Evolutionary conservation across 2,113 vertebrate genomes (phyloP).

Genomic region (Brachyistius frenatus): DNA sequence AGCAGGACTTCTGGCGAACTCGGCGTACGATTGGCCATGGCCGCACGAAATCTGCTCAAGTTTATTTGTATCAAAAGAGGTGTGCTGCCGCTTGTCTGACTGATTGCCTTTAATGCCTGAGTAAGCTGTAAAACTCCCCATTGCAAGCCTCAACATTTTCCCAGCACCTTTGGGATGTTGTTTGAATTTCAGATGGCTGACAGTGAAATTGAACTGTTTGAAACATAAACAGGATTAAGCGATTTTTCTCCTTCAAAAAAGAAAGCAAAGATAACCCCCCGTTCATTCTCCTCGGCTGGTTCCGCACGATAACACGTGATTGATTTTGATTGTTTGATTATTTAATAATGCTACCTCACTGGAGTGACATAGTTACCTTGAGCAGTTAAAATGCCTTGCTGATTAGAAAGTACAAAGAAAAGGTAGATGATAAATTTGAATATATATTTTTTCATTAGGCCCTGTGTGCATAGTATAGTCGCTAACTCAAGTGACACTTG

Average conservation of each 20-base stretch:
- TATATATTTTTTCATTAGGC: not conserved
- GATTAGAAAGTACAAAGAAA: constrained; percentile 12
- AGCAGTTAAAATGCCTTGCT: constrained; percentile 15
- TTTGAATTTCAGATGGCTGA: constrained; percentile 49
- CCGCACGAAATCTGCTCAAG: constrained; percentile 20
- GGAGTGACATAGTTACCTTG: not conserved
- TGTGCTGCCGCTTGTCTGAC: constrained; percentile 31
- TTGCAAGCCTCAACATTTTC: constrained; percentile 41
- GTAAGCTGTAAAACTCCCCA: not conserved
- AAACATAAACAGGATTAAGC: constrained; percentile 59
- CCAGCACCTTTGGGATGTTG: constrained; percentile 7
- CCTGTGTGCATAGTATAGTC: not conserved
- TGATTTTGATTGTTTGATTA: constrained; percentile 47
- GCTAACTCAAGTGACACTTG: not conserved
- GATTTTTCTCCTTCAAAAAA: constrained; percentile 25
- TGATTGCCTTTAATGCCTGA: constrained; percentile 54
- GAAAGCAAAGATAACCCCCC: constrained; percentile 10
- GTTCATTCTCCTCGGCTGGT: constrained; percentile 31
- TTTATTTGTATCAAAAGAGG: constrained; percentile 48
- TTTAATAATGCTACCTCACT: constrained; percentile 33
- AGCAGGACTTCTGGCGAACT: not conserved
- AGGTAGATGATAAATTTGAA: not conserved
- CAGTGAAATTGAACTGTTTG: constrained; percentile 61
- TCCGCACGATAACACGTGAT: constrained; percentile 23
- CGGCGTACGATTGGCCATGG: constrained; percentile 6